Percentiles rank a stretch among this genome's conserved stretches.
These are phyloP conservation scores for Sepioteuthis lessoniana DNA, from an alignment of 2,888 invertebrate genomes.

Conservation along the genomic window DNA sequence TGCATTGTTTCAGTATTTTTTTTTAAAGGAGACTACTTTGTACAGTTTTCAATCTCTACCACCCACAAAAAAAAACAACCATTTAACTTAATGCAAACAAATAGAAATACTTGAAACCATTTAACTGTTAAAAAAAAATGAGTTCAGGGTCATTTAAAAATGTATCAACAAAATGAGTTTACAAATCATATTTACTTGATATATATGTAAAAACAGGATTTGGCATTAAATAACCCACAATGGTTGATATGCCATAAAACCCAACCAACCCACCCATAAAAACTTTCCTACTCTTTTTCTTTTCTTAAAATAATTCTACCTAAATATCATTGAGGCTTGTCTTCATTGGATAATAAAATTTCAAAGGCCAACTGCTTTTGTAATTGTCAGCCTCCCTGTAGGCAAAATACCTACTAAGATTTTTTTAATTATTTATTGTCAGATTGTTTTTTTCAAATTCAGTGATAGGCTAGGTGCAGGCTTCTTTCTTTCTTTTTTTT, in stretches of 20 bases:
- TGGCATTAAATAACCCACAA: no score
- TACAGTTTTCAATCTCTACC: neutral
- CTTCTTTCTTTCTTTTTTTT: no score
- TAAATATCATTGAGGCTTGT: neutral
- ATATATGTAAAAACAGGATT: no score
- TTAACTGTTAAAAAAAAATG: no score
- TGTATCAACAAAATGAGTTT: no score
- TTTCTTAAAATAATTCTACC: neutral
- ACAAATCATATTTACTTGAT: no score
- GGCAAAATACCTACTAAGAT: neutral
- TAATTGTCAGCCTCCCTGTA: neutral
- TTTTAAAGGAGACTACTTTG: neutral
- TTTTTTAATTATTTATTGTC: neutral
- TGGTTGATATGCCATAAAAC: no score
- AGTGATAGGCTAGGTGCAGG: neutral
- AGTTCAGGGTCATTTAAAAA: no score
- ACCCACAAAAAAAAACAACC: neutral
- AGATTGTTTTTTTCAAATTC: neutral
- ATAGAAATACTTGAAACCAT: no score
- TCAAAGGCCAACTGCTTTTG: neutral
- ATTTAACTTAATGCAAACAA: no score
- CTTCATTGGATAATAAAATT: neutral
- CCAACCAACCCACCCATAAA: no score
- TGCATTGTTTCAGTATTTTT: no score
- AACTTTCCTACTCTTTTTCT: neutral